Evolutionary conservation across 2,113 vertebrate genomes (phyloP).

Genomic region (Chaetura pelagica): DNA sequence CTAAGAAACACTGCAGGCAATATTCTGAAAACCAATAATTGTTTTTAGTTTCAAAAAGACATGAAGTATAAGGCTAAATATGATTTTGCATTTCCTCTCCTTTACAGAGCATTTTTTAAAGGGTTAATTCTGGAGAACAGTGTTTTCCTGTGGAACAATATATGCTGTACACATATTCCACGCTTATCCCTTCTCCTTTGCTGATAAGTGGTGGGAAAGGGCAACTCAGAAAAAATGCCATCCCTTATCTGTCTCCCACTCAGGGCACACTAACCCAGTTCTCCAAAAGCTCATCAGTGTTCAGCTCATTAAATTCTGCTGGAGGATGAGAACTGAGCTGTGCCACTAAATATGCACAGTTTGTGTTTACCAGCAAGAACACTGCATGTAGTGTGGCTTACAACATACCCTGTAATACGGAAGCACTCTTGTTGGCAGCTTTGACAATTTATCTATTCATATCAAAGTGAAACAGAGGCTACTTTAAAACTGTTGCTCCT

Average conservation of each 20-base stretch:
- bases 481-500: constrained; percentile 66
- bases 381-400: constrained; percentile 69
- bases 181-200: constrained; percentile 9
- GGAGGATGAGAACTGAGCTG: constrained; percentile 61
- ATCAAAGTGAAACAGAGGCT: constrained; percentile 57
- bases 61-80: not conserved
- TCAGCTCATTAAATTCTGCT: constrained; percentile 70
- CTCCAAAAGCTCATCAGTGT: constrained; percentile 46
- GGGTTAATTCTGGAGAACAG: not conserved
- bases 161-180: not conserved
- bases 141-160: constrained; percentile 21
- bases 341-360: constrained; percentile 42
- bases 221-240: constrained; percentile 59
- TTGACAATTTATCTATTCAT: constrained; percentile 79
- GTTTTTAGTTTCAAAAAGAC: not conserved
- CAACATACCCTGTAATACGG: constrained; percentile 34
- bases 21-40: not conserved
- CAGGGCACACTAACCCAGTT: constrained; percentile 62
- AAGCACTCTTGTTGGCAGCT: constrained; percentile 65
- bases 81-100: not conserved
- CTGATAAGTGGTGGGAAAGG: constrained; percentile 73
- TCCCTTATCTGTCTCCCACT: constrained; percentile 55
- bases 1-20: not conserved
- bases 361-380: constrained; percentile 73
- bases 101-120: not conserved